Percentiles rank a stretch among this genome's conserved stretches.
Conservation (phyloP, 2,113 vertebrate species). For the Pongo abelii region DNA sequence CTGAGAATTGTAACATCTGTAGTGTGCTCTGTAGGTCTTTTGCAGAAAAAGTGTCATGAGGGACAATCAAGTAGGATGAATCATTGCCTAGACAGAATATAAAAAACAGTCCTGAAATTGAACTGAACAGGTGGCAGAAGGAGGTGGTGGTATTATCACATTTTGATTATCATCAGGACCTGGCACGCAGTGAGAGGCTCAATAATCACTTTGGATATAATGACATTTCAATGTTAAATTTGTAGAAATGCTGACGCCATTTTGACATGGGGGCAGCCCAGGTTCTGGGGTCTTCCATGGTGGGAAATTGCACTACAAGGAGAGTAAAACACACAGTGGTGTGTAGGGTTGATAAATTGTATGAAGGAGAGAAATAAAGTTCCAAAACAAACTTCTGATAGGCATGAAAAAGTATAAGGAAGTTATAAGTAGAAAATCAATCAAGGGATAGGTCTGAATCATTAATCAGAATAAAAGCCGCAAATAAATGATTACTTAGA, state of each 20-base stretch:
- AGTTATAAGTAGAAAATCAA: slow-evolving; percentile 50
- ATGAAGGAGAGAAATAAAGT: neutral
- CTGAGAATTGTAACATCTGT: neutral
- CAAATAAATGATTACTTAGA: slow-evolving; percentile 46
- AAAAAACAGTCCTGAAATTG: neutral
- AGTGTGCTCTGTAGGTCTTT: neutral
- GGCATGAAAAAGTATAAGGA: neutral
- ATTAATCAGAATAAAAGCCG: slow-evolving; percentile 58
- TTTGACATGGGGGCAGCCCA: neutral
- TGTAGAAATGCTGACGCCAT: neutral
- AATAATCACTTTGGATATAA: neutral
- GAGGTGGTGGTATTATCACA: neutral
- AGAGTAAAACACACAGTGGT: neutral
- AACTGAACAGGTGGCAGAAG: neutral
- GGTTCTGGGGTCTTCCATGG: neutral
- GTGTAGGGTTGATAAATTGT: neutral
- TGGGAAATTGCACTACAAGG: neutral
- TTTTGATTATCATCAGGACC: neutral
- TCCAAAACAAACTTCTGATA: slow-evolving; percentile 34
- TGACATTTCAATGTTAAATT: neutral
- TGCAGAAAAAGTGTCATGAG: neutral
- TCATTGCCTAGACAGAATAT: neutral
- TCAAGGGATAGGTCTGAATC: slow-evolving; percentile 27
- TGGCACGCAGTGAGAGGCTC: neutral
- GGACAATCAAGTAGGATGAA: neutral